phyloP scores from a whole-genome alignment of 2,797 vertebrate species.

The Rhinophrynus dorsalis region DNA sequence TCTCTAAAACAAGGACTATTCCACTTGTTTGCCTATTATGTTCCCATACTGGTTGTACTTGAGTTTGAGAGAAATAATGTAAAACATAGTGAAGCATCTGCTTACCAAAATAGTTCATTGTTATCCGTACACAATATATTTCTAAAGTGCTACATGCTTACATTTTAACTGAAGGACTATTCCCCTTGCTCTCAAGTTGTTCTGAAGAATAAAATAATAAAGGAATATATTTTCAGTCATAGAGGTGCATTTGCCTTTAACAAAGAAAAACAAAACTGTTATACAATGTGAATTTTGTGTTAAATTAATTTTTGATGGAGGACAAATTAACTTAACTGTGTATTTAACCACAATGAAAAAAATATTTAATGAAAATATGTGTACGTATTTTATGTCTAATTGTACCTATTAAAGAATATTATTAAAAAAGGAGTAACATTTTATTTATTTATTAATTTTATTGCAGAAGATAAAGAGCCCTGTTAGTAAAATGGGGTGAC shows the following conservation, averaged over 20 bases:
- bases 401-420: too few relatives aligned
- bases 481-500: too few relatives aligned
- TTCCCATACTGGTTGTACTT: background rate
- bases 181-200: background rate
- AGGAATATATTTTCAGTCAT: background rate
- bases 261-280: too few relatives aligned
- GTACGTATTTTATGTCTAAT: too few relatives aligned
- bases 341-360: too few relatives aligned
- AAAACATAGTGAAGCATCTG: background rate
- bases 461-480: too few relatives aligned
- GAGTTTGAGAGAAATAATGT: background rate
- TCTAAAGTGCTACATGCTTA: background rate
- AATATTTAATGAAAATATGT: too few relatives aligned
- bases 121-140: background rate
- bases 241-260: background rate
- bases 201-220: background rate
- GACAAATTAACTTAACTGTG: too few relatives aligned
- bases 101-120: background rate
- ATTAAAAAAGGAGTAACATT: too few relatives aligned
- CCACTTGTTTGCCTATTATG: background rate
- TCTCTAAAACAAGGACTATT: background rate
- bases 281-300: too few relatives aligned
- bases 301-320: too few relatives aligned
- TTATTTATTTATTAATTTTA: too few relatives aligned
- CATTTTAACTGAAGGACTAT: background rate